Evolutionary conservation across 1,140 invertebrate genomes (phyloP).

Genomic region (Wiebesia pumilae): DNA sequence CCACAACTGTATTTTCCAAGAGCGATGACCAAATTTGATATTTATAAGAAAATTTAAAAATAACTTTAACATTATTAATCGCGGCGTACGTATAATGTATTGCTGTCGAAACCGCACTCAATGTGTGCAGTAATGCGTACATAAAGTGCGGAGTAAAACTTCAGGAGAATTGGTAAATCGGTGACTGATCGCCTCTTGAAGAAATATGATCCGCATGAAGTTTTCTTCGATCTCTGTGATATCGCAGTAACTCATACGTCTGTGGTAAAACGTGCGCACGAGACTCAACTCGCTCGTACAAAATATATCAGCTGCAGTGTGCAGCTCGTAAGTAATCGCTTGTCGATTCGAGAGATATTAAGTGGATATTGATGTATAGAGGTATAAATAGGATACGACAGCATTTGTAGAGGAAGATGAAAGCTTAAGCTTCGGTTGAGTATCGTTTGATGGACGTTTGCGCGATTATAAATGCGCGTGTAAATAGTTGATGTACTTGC

Average conservation of each 20-base stretch:
- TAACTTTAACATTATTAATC: neutral
- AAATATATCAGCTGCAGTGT: neutral
- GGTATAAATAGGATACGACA: neutral
- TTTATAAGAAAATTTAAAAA: neutral
- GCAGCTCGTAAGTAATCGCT: slow-evolving; percentile 28
- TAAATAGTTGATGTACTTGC: neutral
- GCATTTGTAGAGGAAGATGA: neutral
- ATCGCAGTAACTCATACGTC: neutral
- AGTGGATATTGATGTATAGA: slow-evolving; percentile 12
- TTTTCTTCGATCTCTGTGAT: neutral
- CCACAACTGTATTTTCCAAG: neutral
- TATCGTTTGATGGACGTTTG: neutral
- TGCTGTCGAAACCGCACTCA: neutral
- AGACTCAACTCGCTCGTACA: neutral
- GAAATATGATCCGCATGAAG: neutral
- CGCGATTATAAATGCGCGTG: neutral
- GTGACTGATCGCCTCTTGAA: neutral
- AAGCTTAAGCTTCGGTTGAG: neutral
- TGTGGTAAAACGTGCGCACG: neutral
- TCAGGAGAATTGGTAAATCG: neutral
- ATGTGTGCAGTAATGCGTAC: neutral
- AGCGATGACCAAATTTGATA: too few species aligned
- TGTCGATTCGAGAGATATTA: slow-evolving; percentile 9
- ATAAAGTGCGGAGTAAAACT: neutral
- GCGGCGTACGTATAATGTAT: neutral